Evolutionary conservation across 2,888 invertebrate species (phyloP).

Genomic region (Rhogogaster chlorosoma): DNA sequence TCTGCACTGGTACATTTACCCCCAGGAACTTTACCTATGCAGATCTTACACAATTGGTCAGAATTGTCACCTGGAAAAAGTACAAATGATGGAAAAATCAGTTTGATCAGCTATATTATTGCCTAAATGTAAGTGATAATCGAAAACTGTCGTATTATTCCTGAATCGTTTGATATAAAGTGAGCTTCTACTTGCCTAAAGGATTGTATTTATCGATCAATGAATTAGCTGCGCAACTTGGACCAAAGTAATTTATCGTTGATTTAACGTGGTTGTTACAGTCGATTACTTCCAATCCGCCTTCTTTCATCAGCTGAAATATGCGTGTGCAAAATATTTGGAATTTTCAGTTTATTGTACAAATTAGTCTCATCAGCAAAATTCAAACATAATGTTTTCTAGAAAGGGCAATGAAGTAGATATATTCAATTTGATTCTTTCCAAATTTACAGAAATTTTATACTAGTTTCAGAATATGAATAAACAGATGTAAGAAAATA

Average conservation of each 20-base stretch:
- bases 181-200: slow-evolving; percentile 80
- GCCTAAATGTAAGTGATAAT: neutral
- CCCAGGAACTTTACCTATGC: slow-evolving; percentile 89
- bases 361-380: neutral
- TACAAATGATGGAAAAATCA: slow-evolving; percentile 16
- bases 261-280: slow-evolving; percentile 98
- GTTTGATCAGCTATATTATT: neutral
- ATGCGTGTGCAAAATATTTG: neutral
- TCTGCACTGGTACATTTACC: slow-evolving; percentile 91
- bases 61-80: slow-evolving; percentile 85
- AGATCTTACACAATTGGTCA: slow-evolving; percentile 88
- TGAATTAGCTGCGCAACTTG: slow-evolving; percentile 96
- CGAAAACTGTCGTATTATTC: neutral
- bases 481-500: neutral
- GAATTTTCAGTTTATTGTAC: neutral
- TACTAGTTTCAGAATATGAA: neutral
- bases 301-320: slow-evolving; percentile 88
- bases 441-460: too few species aligned
- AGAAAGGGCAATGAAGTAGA: neutral
- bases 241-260: slow-evolving; percentile 92
- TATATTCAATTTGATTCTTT: too few species aligned
- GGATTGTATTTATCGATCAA: slow-evolving; percentile 95
- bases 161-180: neutral
- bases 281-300: slow-evolving; percentile 91
- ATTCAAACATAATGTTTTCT: neutral